Evolutionary conservation across 2,888 invertebrate species (phyloP).

Genomic region (Brassicogethes aeneus): DNA sequence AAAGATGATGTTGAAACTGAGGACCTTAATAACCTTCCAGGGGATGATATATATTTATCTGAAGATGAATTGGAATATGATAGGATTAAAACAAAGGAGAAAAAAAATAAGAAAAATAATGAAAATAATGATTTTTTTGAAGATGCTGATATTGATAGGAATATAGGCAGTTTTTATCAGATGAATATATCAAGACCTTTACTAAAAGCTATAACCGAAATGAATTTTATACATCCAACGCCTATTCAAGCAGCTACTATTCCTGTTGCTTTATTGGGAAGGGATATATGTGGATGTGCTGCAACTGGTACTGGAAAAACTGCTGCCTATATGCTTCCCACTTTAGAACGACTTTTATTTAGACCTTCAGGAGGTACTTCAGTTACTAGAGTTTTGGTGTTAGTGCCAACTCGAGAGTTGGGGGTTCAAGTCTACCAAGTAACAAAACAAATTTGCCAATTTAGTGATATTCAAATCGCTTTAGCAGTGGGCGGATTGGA

Average conservation of each 20-base stretch:
- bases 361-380: constrained; percentile 58
- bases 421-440: constrained; percentile 98
- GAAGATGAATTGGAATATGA: constrained; percentile 72
- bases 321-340: constrained; percentile 97
- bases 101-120: constrained; percentile 46
- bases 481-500: constrained; percentile 84
- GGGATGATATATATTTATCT: constrained; percentile 58
- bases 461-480: constrained; percentile 71
- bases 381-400: constrained; percentile 76
- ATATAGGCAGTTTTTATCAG: constrained; percentile 71
- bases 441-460: constrained; percentile 81
- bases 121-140: constrained; percentile 47
- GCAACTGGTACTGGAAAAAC: constrained; percentile 98
- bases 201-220: constrained; percentile 77
- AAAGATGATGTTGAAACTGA: constrained; percentile 41
- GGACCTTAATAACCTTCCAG: too few species aligned
- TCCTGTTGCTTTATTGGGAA: constrained; percentile 84
- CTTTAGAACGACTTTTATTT: constrained; percentile 85
- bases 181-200: constrained; percentile 95
- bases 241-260: constrained; percentile 95
- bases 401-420: constrained; percentile 95
- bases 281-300: constrained; percentile 97
- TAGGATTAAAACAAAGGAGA: constrained; percentile 57
- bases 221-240: constrained; percentile 90
- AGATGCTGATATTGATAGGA: constrained; percentile 56